A percentile compares a stretch with the other conserved stretches of the same genome.
Evolutionary conservation across 2,888 invertebrate genomes (phyloP).

Genomic region (Balanococcus diminutus): DNA sequence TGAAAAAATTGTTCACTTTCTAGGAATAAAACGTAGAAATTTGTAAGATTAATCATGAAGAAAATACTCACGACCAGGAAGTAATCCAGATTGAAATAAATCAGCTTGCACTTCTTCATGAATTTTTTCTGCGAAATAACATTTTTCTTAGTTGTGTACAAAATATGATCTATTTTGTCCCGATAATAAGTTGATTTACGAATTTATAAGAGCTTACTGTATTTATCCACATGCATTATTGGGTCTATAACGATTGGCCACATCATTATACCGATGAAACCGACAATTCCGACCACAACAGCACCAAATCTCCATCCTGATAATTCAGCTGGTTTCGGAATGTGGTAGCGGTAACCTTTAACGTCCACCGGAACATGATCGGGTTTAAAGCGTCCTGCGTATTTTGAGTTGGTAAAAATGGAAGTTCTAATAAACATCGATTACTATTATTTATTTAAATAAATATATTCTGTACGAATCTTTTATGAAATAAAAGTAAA

Average conservation of each 20-base stretch:
- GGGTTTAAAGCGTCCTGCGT: background rate
- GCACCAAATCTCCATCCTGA: conserved; percentile 23
- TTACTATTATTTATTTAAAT: background rate
- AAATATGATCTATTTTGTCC: background rate
- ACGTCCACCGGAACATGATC: background rate
- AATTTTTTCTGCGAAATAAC: background rate
- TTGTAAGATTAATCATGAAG: too few species aligned
- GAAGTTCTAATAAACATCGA: background rate
- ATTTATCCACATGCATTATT: conserved; percentile 4
- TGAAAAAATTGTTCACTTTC: too few species aligned
- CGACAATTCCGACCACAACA: background rate
- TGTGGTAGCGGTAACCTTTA: background rate
- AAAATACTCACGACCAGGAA: conserved; percentile 39
- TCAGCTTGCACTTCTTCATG: conserved; percentile 40
- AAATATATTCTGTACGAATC: too few species aligned
- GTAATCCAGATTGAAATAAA: conserved; percentile 35
- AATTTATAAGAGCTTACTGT: conserved; percentile 4
- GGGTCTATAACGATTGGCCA: conserved; percentile 41
- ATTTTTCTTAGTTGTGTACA: background rate
- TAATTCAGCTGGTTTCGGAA: background rate
- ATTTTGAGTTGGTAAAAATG: background rate
- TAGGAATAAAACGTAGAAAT: too few species aligned
- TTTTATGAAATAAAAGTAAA: too few species aligned
- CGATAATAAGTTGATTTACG: background rate
- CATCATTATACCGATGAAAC: background rate